Conservation (phyloP, 2,888 invertebrate species). For the Ectobius pallidus region DNA sequence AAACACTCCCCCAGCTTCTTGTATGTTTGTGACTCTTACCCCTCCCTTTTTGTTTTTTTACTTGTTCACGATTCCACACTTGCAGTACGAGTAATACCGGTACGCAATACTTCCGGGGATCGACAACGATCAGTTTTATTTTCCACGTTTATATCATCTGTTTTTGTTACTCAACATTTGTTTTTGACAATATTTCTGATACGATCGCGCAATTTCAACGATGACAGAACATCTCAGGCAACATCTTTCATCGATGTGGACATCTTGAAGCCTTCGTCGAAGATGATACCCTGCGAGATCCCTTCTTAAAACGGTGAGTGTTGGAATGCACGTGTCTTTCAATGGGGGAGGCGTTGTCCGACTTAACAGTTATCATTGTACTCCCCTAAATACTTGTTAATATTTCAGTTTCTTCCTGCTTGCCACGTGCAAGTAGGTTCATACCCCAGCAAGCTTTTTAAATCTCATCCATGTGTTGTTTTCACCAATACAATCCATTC, state of each 20-base stretch:
- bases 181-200: neutral
- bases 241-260: neutral
- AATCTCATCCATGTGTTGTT: too few species aligned
- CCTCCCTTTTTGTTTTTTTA: slow-evolving; percentile 16
- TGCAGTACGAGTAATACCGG: neutral
- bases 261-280: neutral
- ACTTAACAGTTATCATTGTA: too few species aligned
- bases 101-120: neutral
- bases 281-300: slow-evolving; percentile 22
- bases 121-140: slow-evolving; percentile 3
- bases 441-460: too few species aligned
- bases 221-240: slow-evolving; percentile 3
- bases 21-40: slow-evolving; percentile 14
- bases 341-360: neutral
- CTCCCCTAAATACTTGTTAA: too few species aligned
- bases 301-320: slow-evolving; percentile 29
- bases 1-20: slow-evolving; percentile 25
- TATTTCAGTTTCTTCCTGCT: too few species aligned
- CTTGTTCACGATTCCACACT: slow-evolving; percentile 20
- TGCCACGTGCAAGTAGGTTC: too few species aligned
- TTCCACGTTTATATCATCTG: too few species aligned
- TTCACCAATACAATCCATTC: too few species aligned
- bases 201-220: neutral
- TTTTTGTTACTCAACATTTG: too few species aligned
- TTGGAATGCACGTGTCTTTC: slow-evolving; percentile 10